phyloP scores from a whole-genome alignment of 2,888 invertebrate species.

The Polymixis flavicincta region DNA sequence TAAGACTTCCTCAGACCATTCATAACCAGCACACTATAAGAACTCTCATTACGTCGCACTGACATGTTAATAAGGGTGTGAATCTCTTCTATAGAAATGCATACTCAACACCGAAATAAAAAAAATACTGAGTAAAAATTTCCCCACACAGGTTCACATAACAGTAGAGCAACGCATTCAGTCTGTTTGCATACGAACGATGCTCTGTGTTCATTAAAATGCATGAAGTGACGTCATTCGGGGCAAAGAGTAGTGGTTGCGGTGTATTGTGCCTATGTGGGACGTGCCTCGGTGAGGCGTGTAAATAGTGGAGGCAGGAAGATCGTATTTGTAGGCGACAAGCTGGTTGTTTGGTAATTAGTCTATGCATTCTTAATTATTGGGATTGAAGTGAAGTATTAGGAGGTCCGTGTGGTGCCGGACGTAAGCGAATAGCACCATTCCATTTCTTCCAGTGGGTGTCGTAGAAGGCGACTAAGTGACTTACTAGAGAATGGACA shows the following conservation, averaged over 20 bases:
- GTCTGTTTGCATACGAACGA: constrained; percentile 76
- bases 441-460: too few species aligned
- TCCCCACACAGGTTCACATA: constrained; percentile 58
- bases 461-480: too few species aligned
- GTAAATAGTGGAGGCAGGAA: constrained; percentile 24
- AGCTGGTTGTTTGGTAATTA: not conserved
- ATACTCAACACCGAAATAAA: constrained; percentile 47
- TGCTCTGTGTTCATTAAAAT: constrained; percentile 85
- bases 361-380: not conserved
- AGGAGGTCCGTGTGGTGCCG: too few species aligned
- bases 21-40: constrained; percentile 27
- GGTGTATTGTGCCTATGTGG: constrained; percentile 59
- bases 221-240: constrained; percentile 78
- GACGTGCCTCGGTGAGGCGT: constrained; percentile 45
- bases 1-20: constrained; percentile 4
- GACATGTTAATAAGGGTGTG: constrained; percentile 18
- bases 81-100: constrained; percentile 13
- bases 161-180: constrained; percentile 74
- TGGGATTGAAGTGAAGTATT: not conserved
- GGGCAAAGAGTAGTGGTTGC: constrained; percentile 57
- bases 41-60: not conserved
- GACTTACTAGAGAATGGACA: too few species aligned
- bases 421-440: too few species aligned
- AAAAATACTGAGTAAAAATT: constrained; percentile 65
- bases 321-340: not conserved